Percentiles rank a stretch among this genome's conserved stretches.
phyloP scores from a whole-genome alignment of 2,797 vertebrate species.

The Okamejei kenojei region DNA sequence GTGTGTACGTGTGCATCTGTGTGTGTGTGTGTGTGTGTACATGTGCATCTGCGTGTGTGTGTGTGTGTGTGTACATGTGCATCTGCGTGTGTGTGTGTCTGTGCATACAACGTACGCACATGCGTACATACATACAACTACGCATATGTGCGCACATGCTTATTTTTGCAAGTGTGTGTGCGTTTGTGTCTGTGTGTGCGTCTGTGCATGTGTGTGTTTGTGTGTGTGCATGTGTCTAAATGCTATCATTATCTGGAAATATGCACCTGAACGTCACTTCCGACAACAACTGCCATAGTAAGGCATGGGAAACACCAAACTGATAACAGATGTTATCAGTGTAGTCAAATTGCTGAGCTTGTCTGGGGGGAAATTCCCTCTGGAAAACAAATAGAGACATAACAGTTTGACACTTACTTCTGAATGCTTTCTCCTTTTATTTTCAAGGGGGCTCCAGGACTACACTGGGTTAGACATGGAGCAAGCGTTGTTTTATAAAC shows the following conservation, averaged over 20 bases:
- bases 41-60: too few relatives aligned
- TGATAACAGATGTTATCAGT: slow-evolving; percentile 26
- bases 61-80: too few relatives aligned
- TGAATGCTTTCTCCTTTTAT: background rate
- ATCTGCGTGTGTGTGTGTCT: too few relatives aligned
- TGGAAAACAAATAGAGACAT: slow-evolving; percentile 24
- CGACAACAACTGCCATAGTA: background rate
- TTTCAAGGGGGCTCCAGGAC: background rate
- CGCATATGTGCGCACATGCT: too few relatives aligned
- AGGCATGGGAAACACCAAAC: background rate
- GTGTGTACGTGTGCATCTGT: too few relatives aligned
- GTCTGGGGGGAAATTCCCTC: background rate
- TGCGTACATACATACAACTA: too few relatives aligned
- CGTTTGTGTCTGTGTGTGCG: too few relatives aligned
- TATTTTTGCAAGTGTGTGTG: too few relatives aligned
- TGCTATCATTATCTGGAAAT: background rate
- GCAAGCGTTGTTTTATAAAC: background rate
- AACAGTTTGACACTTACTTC: background rate
- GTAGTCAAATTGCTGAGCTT: background rate
- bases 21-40: too few relatives aligned
- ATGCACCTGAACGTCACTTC: background rate
- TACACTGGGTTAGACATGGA: background rate
- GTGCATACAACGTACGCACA: too few relatives aligned
- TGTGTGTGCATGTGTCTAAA: background rate
- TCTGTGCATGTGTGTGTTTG: too few relatives aligned